Conservation (phyloP, 2,888 invertebrate species). For the Acrocera orbiculus region DNA sequence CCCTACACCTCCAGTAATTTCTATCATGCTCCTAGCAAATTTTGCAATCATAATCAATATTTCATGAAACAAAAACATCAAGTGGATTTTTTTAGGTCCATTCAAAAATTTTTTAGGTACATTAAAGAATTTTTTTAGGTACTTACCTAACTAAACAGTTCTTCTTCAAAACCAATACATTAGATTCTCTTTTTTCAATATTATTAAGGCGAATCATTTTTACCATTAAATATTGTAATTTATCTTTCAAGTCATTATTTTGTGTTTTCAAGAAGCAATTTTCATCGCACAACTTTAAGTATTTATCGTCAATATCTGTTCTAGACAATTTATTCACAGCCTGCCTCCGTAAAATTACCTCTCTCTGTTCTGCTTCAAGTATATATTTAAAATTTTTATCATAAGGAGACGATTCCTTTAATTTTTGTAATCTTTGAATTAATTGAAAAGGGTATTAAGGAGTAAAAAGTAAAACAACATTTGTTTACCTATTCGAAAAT, state of each 20-base stretch:
- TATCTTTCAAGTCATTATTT: constrained; percentile 12
- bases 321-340: constrained; percentile 11
- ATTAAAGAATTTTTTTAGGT: no score
- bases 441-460: no score
- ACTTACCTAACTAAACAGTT: no score
- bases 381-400: constrained; percentile 12
- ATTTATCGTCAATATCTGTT: constrained; percentile 14
- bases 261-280: constrained; percentile 13
- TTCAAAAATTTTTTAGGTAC: no score
- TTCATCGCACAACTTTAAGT: constrained; percentile 13
- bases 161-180: no score
- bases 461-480: not conserved
- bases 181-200: no score
- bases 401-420: constrained; percentile 10
- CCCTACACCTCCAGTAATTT: no score
- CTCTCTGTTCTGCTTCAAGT: constrained; percentile 10
- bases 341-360: constrained; percentile 11
- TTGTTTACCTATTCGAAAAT: no score
- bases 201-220: constrained; percentile 12
- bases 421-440: constrained; percentile 2
- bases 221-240: constrained; percentile 12
- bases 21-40: no score
- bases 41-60: no score
- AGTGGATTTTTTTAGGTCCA: no score
- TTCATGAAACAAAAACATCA: no score